Conservation (phyloP, 2,113 vertebrate genomes). For the Puntigrus tetrazona region DNA sequence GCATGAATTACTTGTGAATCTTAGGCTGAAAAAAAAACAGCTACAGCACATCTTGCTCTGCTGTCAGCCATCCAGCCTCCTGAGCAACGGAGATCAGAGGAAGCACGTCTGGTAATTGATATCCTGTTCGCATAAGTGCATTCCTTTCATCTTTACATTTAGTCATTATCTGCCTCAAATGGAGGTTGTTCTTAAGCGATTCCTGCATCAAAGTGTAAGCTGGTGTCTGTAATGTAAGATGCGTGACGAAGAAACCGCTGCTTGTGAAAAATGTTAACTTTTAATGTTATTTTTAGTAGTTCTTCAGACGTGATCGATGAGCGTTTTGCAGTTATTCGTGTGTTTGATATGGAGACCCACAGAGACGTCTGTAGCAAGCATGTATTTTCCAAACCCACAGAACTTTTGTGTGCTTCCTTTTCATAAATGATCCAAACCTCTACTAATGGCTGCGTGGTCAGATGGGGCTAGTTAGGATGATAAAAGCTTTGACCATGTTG, state of each 20-base stretch:
- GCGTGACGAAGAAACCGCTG: not conserved
- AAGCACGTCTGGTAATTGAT: slow-evolving; percentile 44
- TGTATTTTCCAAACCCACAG: slow-evolving; percentile 18
- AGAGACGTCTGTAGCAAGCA: not conserved
- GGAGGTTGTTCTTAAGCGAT: not conserved
- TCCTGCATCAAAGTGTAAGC: not conserved
- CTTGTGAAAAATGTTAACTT: too few species aligned
- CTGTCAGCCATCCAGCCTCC: slow-evolving; percentile 79
- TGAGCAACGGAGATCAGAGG: slow-evolving; percentile 26
- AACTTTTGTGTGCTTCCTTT: not conserved
- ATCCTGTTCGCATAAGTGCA: slow-evolving; percentile 44
- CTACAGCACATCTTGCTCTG: slow-evolving; percentile 80
- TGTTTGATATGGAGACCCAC: not conserved
- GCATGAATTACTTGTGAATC: not conserved
- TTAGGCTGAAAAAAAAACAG: not conserved
- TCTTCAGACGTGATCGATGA: not conserved
- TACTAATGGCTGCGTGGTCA: slow-evolving; percentile 25
- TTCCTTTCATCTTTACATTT: slow-evolving; percentile 49
- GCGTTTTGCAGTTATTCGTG: not conserved
- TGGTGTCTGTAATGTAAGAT: not conserved
- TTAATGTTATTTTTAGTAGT: not conserved
- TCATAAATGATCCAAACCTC: slow-evolving; percentile 25
- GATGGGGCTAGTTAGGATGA: slow-evolving; percentile 1
- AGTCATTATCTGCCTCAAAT: slow-evolving; percentile 45
- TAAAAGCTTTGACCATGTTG: slow-evolving; percentile 16